phyloP scores from a whole-genome alignment of 1,140 invertebrate species.

The Muscidifurax raptorellus region DNA sequence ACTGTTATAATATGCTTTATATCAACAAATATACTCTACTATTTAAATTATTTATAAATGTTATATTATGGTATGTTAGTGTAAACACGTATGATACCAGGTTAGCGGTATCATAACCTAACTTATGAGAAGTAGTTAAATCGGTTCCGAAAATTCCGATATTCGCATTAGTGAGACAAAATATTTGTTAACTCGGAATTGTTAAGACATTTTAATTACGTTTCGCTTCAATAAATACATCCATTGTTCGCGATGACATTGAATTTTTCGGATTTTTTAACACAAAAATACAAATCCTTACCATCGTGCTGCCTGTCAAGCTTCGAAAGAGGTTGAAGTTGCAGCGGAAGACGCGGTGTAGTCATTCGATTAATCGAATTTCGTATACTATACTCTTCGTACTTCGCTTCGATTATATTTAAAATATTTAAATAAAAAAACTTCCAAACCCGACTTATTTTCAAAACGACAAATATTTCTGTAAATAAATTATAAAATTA shows the following conservation, averaged over 20 bases:
- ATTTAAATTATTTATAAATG: not conserved
- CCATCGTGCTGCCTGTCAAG: slow-evolving; percentile 40
- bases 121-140: not conserved
- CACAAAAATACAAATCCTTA: slow-evolving; percentile 12
- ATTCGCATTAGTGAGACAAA: not conserved
- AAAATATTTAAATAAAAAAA: too few species aligned
- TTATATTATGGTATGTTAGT: not conserved
- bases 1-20: not conserved
- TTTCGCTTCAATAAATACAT: not conserved
- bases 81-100: not conserved
- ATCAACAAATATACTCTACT: not conserved
- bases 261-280: slow-evolving; percentile 30
- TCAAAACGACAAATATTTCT: not conserved
- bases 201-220: not conserved
- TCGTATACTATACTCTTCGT: not conserved
- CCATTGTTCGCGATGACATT: slow-evolving; percentile 14
- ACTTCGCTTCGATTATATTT: too few species aligned
- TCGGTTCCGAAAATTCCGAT: not conserved
- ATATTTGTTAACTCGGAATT: not conserved
- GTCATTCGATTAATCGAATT: not conserved
- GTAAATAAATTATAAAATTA: not conserved
- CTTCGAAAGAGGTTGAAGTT: slow-evolving; percentile 29
- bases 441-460: too few species aligned
- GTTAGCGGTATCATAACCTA: not conserved
- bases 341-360: not conserved